phyloP scores from a whole-genome alignment of 2,797 vertebrate genomes.

The Sebastes iracundus region DNA sequence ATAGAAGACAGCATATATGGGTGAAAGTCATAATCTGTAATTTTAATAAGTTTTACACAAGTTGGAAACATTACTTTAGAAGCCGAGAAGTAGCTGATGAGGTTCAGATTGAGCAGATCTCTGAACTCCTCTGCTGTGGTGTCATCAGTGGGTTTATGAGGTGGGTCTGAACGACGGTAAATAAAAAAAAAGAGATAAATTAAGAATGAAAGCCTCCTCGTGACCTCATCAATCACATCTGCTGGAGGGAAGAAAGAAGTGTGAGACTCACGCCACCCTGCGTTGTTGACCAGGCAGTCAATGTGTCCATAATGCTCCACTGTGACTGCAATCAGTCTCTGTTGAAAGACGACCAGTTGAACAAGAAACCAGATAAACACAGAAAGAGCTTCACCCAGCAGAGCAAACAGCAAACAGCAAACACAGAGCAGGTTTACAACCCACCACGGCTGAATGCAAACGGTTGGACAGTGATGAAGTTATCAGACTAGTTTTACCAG shows the following conservation, averaged over 20 bases:
- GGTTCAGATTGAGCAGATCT: constrained; percentile 85
- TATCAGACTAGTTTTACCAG: neutral
- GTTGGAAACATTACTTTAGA: constrained; percentile 81
- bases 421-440: neutral
- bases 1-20: neutral
- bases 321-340: constrained; percentile 80
- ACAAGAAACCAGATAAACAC: neutral
- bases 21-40: no score
- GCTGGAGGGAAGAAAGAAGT: no score
- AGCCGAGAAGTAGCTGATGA: constrained; percentile 83
- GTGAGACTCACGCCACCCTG: constrained; percentile 84
- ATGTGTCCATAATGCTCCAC: constrained; percentile 76
- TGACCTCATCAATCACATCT: neutral
- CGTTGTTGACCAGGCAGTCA: constrained; percentile 89
- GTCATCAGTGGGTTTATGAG: constrained; percentile 81
- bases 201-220: neutral
- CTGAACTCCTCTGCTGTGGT: constrained; percentile 84
- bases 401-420: neutral
- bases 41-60: neutral
- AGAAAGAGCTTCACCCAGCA: neutral
- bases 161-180: constrained; percentile 79
- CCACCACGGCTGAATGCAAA: neutral
- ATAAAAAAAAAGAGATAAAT: neutral
- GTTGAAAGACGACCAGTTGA: neutral
- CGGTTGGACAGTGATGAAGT: neutral